These are phyloP conservation scores for Nymphalis polychloros DNA, from an alignment of 2,888 invertebrate species.

Conservation along the genomic window DNA sequence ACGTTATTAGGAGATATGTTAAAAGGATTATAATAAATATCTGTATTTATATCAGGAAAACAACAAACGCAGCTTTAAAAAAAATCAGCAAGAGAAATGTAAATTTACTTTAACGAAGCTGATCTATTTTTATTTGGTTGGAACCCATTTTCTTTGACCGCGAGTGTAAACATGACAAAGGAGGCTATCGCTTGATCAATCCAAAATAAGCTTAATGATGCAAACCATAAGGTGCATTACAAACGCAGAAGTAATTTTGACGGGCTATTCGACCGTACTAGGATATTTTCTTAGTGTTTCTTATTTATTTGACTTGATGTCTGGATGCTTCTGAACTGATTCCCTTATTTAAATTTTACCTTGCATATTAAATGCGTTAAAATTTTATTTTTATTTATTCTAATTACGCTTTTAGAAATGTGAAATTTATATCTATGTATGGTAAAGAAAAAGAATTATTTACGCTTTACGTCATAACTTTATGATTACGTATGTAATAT, in stretches of 20 bases:
- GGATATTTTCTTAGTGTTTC: constrained; percentile 37
- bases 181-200: constrained; percentile 4
- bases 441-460: too few relatives aligned
- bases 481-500: too few relatives aligned
- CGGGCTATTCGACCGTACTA: constrained; percentile 32
- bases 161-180: constrained; percentile 36
- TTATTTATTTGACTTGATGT: constrained; percentile 51
- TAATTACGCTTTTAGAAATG: background rate
- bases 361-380: constrained; percentile 18
- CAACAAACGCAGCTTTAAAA: constrained; percentile 50
- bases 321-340: constrained; percentile 58
- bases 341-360: constrained; percentile 43
- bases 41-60: too few relatives aligned
- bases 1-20: too few relatives aligned
- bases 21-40: too few relatives aligned
- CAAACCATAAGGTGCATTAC: constrained; percentile 37
- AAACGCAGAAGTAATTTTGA: constrained; percentile 36
- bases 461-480: too few relatives aligned
- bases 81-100: constrained; percentile 64
- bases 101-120: constrained; percentile 74
- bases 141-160: constrained; percentile 45
- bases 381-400: constrained; percentile 15
- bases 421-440: background rate
- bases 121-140: constrained; percentile 60
- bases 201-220: constrained; percentile 30